Conservation (phyloP, 2,797 vertebrate genomes). For the Mergus octosetaceus region DNA sequence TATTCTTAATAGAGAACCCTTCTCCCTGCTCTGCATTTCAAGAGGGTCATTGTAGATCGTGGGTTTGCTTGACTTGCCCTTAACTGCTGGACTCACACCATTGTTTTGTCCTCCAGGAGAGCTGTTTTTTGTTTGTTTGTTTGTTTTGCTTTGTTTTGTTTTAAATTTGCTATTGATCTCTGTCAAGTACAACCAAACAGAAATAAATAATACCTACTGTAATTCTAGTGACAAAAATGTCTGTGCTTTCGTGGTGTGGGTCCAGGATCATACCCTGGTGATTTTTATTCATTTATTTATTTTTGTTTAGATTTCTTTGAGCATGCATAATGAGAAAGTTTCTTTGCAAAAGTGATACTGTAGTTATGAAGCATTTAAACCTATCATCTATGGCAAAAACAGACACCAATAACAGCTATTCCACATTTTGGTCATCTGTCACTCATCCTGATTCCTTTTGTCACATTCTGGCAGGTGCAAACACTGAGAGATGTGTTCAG, state of each 20-base stretch:
- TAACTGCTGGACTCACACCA: fast-evolving
- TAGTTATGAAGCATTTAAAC: background rate
- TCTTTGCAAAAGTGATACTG: background rate
- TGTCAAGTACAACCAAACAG: background rate
- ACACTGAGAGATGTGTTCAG: background rate
- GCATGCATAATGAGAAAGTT: background rate
- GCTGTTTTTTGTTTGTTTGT: background rate
- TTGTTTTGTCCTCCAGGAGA: background rate
- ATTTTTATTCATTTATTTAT: background rate
- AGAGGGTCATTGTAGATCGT: background rate
- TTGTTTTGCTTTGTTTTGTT: background rate
- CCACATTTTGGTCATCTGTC: background rate
- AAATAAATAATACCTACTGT: background rate
- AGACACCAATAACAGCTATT: background rate
- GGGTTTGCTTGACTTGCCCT: background rate
- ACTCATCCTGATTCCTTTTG: background rate
- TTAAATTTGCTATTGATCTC: background rate
- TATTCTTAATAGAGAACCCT: background rate
- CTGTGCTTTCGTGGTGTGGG: background rate
- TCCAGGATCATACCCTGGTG: background rate
- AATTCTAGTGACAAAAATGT: background rate
- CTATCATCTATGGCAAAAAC: background rate
- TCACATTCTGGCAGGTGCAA: background rate
- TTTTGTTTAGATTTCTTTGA: background rate
- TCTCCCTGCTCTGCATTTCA: background rate